Percentiles rank a stretch among this genome's conserved stretches.
These are phyloP conservation scores for Eucera pruinosa DNA, from an alignment of 2,888 invertebrate genomes.

Conservation along the genomic window DNA sequence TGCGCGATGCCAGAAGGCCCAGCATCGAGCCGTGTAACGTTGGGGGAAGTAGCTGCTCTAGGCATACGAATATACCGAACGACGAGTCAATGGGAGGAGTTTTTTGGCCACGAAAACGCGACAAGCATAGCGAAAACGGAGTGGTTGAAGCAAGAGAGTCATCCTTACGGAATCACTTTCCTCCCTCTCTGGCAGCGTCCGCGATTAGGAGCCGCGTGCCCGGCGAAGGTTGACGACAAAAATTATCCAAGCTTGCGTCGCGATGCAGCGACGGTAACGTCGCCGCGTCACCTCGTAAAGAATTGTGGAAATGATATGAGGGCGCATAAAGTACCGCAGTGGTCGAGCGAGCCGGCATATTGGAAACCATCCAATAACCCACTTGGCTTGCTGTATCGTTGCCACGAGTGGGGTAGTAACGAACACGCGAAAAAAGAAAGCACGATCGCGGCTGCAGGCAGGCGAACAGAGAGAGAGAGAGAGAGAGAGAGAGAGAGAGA, in stretches of 20 bases:
- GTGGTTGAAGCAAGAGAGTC: too few species aligned
- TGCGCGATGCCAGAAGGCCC: too few species aligned
- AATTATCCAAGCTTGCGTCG: conserved; percentile 6
- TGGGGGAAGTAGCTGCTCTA: too few species aligned
- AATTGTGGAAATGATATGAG: conserved; percentile 62
- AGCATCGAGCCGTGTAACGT: too few species aligned
- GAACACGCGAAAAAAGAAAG: conserved; percentile 50
- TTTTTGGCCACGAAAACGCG: too few species aligned
- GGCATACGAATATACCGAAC: too few species aligned
- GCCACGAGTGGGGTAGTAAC: conserved; percentile 45
- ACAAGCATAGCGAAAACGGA: too few species aligned
- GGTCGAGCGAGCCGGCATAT: conserved; percentile 67
- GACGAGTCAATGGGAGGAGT: too few species aligned
- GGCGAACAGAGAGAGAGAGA: neutral
- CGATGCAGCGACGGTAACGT: neutral
- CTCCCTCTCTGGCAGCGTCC: too few species aligned
- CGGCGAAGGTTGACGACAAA: too few species aligned
- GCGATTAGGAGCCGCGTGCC: too few species aligned
- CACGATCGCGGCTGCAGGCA: neutral
- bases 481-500: neutral
- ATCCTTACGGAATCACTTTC: too few species aligned
- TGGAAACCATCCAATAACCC: conserved; percentile 74
- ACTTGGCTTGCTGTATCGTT: conserved; percentile 67
- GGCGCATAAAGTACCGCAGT: conserved; percentile 66
- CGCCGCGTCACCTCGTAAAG: conserved; percentile 42